Percentiles rank a stretch among this genome's conserved stretches.
These are phyloP conservation scores for Trichogramma dendrolimi DNA, from an alignment of 2,888 invertebrate genomes.

Conservation along the genomic window DNA sequence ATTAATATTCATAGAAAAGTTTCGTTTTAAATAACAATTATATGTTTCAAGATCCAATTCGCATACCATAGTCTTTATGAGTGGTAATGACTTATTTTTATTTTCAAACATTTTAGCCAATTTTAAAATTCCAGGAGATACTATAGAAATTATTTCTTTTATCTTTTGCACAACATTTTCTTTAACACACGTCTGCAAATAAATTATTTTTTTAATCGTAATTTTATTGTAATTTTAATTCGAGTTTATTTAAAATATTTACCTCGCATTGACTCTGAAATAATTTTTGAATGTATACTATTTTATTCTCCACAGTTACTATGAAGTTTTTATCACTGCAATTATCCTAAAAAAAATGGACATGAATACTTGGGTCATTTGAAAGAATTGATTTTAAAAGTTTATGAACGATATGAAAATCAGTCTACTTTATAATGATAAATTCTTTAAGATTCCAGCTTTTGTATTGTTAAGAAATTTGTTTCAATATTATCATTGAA, in stretches of 20 bases:
- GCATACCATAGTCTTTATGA: slow-evolving; percentile 10
- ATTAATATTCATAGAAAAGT: slow-evolving; percentile 10
- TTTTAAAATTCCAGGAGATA: slow-evolving; percentile 14
- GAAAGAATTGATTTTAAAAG: slow-evolving; percentile 2
- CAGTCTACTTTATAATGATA: slow-evolving; percentile 7
- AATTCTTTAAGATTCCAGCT: too few relatives aligned
- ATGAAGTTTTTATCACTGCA: slow-evolving; percentile 23
- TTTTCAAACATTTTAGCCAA: slow-evolving; percentile 22
- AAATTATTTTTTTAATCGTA: background rate
- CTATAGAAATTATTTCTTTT: slow-evolving; percentile 20
- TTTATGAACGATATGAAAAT: slow-evolving; percentile 8
- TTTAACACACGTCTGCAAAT: slow-evolving; percentile 18
- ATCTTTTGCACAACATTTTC: slow-evolving; percentile 19
- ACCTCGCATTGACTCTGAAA: slow-evolving; percentile 27
- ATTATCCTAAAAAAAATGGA: slow-evolving; percentile 22
- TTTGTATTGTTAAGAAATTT: slow-evolving; percentile 3
- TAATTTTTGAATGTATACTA: slow-evolving; percentile 24
- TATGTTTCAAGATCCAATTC: background rate
- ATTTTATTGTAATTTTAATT: background rate
- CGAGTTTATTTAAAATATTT: slow-evolving; percentile 7
- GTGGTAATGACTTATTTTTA: slow-evolving; percentile 6
- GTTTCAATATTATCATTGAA: slow-evolving; percentile 8
- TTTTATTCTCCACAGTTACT: slow-evolving; percentile 26
- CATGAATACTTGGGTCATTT: slow-evolving; percentile 2
- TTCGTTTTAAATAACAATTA: background rate